A percentile compares a stretch with the other conserved stretches of the same genome.
phyloP scores from a whole-genome alignment of 2,797 vertebrate genomes.

The Dermochelys coriacea region DNA sequence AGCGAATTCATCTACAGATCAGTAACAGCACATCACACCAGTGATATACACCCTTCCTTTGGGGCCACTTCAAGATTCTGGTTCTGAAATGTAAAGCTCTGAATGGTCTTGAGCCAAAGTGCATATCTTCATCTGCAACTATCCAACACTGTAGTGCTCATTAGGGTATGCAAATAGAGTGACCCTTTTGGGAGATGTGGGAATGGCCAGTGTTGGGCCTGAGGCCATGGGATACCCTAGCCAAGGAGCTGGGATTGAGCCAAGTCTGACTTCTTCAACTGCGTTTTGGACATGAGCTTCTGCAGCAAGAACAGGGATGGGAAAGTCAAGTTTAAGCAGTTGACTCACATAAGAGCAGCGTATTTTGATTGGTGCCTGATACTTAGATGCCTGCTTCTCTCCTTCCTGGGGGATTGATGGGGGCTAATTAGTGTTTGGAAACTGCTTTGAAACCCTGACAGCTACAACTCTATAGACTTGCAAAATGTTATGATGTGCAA shows the following conservation, averaged over 20 bases:
- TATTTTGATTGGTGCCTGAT: slow-evolving; percentile 7
- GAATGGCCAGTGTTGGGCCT: not conserved
- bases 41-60: not conserved
- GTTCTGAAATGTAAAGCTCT: not conserved
- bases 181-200: not conserved
- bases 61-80: not conserved
- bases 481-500: not conserved
- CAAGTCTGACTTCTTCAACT: not conserved
- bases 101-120: not conserved
- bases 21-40: not conserved
- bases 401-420: not conserved
- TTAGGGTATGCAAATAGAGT: not conserved
- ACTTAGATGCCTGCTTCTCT: not conserved
- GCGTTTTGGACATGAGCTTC: not conserved
- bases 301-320: not conserved
- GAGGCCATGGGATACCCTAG: not conserved
- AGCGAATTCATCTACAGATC: not conserved
- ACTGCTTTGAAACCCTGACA: slow-evolving; percentile 8
- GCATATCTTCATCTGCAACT: not conserved
- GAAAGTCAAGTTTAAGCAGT: not conserved
- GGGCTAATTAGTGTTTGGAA: not conserved
- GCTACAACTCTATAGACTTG: not conserved
- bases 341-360: not conserved
- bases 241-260: not conserved
- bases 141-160: not conserved